Conservation (phyloP, 2,113 vertebrate genomes). For the Chaenogobius annularis region DNA sequence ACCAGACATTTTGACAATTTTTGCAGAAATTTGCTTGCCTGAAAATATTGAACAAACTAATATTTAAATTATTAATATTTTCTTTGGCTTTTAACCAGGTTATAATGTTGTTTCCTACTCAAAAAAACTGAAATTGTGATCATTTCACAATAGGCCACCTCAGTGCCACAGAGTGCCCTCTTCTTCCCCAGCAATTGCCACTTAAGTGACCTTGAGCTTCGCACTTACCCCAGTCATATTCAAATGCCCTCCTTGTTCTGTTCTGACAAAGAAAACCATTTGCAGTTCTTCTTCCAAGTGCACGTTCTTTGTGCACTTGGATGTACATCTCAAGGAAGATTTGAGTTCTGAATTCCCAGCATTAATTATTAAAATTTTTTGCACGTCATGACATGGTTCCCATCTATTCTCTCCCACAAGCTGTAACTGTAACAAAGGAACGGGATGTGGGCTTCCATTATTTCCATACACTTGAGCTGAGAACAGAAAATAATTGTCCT, state of each 20-base stretch:
- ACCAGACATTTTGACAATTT: no score
- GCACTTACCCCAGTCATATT: constrained; percentile 1
- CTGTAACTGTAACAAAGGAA: constrained; percentile 12
- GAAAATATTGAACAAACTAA: no score
- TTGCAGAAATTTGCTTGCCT: no score
- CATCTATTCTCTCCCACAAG: not conserved
- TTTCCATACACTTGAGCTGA: not conserved
- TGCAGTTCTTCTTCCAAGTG: no score
- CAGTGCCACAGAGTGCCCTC: no score
- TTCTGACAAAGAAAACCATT: constrained; percentile 17
- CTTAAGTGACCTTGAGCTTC: constrained; percentile 42
- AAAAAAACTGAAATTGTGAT: not conserved
- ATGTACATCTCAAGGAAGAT: not conserved
- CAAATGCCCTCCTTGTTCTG: constrained; percentile 1
- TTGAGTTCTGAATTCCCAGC: constrained; percentile 14
- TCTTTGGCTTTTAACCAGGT: no score
- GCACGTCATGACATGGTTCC: constrained; percentile 10
- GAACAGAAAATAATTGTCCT: no score
- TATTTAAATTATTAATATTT: no score
- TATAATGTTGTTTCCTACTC: no score
- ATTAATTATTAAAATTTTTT: constrained; percentile 39
- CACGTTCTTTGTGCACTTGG: not conserved
- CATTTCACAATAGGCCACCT: not conserved
- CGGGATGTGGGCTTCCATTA: constrained; percentile 4
- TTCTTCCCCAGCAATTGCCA: not conserved